Evolutionary conservation across 2,888 invertebrate genomes (phyloP), one percentile per base, ranked within the genome.

Genomic region (Bhutanitis thaidina): DNA sequence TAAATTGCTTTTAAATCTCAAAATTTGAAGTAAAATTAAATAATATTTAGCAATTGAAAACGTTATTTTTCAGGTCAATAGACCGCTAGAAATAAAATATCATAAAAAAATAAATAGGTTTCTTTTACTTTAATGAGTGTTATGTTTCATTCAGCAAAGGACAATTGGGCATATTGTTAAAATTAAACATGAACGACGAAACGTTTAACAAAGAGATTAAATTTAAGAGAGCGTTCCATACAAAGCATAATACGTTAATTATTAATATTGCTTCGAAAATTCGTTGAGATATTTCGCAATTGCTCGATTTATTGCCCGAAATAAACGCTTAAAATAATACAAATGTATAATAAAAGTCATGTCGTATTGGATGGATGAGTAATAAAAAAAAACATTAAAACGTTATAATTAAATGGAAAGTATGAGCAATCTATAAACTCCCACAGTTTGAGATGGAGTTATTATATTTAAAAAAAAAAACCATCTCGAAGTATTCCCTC

Each of bases 231-330:
- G 55, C 55, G 38, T 57, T 57, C 43, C 43, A 46, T 55, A 51
- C 51, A 58, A 55, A 52, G 49, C 52, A 38, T 54, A 39, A 15
- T 29, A 39, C 49, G 27, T 50, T 45, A 43, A 54, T 37, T 54
- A 52, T 64, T 67, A 75, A 61, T 87, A 87, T 88, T 88, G 86
- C 86, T 87, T 82, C 67, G 57, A 62, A 65, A 82, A 82, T 84
- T 84, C 80, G 80, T 81, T 80, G 74, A 78, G 67, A 71, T 60
- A 57, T 58, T 13, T 14, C 13, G 29, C 43, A 7, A 48, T 48
- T 43, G 43, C 49, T 20, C 8, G 20, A n/a, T 49, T 67, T 80
- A 77, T 78, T 76, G 71, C 74, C 40, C 10, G 48, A 53, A 46
- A 45, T 25, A 41, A 53, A 46, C 20, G 16, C 8, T 35, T 34